Evolutionary conservation across 2,797 vertebrate genomes (phyloP).

Genomic region (Acipenser transmontanus): DNA sequence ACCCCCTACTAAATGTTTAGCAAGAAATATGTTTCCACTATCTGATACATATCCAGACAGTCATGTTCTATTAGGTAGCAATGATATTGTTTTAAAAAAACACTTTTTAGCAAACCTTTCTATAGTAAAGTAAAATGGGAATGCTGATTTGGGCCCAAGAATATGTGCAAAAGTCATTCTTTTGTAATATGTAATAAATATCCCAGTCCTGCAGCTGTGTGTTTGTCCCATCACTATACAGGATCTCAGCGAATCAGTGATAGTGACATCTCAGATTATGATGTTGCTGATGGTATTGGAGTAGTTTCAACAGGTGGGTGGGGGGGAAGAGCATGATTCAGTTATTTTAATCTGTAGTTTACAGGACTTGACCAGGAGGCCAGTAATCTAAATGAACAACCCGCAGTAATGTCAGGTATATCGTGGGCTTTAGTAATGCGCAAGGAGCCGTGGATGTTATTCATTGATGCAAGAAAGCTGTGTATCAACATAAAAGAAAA

Average conservation of each 20-base stretch:
- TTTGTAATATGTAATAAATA: not conserved
- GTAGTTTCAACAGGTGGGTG: slow-evolving; percentile 94
- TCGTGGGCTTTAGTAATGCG: slow-evolving; percentile 3
- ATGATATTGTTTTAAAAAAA: too few species aligned
- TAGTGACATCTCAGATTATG: slow-evolving; percentile 87
- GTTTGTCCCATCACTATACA: slow-evolving; percentile 71
- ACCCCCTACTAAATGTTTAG: too few species aligned
- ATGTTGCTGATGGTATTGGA: slow-evolving; percentile 96
- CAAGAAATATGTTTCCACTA: too few species aligned
- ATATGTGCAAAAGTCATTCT: not conserved
- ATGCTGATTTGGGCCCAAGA: too few species aligned
- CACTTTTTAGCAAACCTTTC: too few species aligned
- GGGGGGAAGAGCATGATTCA: slow-evolving; percentile 64
- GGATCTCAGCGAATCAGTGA: slow-evolving; percentile 98
- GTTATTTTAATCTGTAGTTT: slow-evolving; percentile 44
- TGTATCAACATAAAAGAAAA: not conserved
- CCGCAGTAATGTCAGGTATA: not conserved
- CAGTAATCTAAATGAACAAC: slow-evolving; percentile 35
- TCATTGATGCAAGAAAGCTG: not conserved
- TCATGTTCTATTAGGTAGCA: too few species aligned
- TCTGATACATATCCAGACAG: too few species aligned
- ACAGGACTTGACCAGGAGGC: slow-evolving; percentile 52
- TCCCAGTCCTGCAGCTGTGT: slow-evolving; percentile 55
- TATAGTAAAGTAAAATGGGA: too few species aligned
- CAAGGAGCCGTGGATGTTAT: not conserved